A percentile compares a stretch with the other conserved stretches of the same genome.
Conservation (phyloP, 2,797 vertebrate genomes). For the Melanotaenia maccullochi region DNA sequence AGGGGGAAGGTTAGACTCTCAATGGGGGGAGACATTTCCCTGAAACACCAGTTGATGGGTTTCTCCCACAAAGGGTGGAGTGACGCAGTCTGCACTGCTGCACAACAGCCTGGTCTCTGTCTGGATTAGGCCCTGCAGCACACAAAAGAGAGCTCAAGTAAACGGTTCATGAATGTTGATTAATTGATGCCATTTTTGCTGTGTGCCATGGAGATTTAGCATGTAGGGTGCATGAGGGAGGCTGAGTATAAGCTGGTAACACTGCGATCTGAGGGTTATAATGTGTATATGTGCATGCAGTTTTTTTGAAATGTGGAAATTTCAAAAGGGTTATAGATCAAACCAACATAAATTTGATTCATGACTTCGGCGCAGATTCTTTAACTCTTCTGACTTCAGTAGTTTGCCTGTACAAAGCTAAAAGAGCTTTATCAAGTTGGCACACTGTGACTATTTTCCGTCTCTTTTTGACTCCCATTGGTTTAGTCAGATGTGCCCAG, state of each 20-base stretch:
- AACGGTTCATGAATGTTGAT: slow-evolving; percentile 90
- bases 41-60: slow-evolving; percentile 85
- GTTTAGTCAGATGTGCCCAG: slow-evolving; percentile 69
- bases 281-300: slow-evolving; percentile 37
- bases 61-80: slow-evolving; percentile 81
- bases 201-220: slow-evolving; percentile 84
- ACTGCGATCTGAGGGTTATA: slow-evolving; percentile 37
- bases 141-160: slow-evolving; percentile 86
- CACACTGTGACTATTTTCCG: slow-evolving; percentile 54
- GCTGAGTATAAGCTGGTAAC: slow-evolving; percentile 39
- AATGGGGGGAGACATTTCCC: slow-evolving; percentile 81
- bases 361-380: slow-evolving; percentile 49
- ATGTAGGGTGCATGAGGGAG: slow-evolving; percentile 58
- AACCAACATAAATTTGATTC: slow-evolving; percentile 52
- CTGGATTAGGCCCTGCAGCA: slow-evolving; percentile 83
- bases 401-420: slow-evolving; percentile 41
- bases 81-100: slow-evolving; percentile 83
- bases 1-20: slow-evolving; percentile 78
- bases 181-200: slow-evolving; percentile 88
- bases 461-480: slow-evolving; percentile 55
- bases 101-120: slow-evolving; percentile 87
- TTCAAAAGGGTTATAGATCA: slow-evolving; percentile 47
- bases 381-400: slow-evolving; percentile 35
- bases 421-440: slow-evolving; percentile 48
- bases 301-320: slow-evolving; percentile 60